Base-by-base conservation (phyloP, 2,888 invertebrate species). In the Hedychridium roseum region DNA sequence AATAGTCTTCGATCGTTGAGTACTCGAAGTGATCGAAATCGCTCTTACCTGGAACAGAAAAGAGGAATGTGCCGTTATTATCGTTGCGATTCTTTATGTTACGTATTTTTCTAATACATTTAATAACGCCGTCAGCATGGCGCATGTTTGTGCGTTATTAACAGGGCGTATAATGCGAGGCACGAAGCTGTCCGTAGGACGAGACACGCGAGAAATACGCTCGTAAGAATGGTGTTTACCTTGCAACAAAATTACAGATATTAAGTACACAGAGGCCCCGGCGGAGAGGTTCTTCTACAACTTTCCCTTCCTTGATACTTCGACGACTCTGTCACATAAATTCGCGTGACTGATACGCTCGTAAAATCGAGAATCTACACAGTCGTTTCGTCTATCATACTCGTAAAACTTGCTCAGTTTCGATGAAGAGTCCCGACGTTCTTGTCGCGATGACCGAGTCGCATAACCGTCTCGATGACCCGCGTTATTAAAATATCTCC, bases 31-130 rank as follows among this genome's bases (percentile, higher is more conserved):
- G n/a, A n/a, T n/a, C 52, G 50, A 57, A 59, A 55, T 66, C 63
- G 48, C 49, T 55, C 66, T 69, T 66, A 71, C 73, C 66, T 66
- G 64, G 31, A 70, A 70, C 64, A 66, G 64, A 71, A 62, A 70
- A 59, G 64, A 62, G 48, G n/a, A n/a, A n/a, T n/a, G n/a, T n/a
- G n/a, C n/a, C n/a, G n/a, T n/a, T n/a, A n/a, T n/a, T n/a, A n/a
- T n/a, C n/a, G n/a, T n/a, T n/a, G n/a, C n/a, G n/a, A n/a, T n/a
- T n/a, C n/a, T n/a, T n/a, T n/a, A n/a, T n/a, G n/a, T n/a, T n/a
- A n/a, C n/a, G n/a, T n/a, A n/a, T n/a, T n/a, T n/a, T n/a, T n/a
- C n/a, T n/a, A n/a, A n/a, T n/a, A n/a, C n/a, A n/a, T n/a, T n/a
- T n/a, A n/a, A n/a, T n/a, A n/a, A n/a, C n/a, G n/a, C n/a, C n/a